Percentiles rank a stretch among this genome's conserved stretches.
These are phyloP conservation scores for Sminthopsis crassicaudata DNA, from an alignment of 2,113 vertebrate species.

Conservation along the genomic window DNA sequence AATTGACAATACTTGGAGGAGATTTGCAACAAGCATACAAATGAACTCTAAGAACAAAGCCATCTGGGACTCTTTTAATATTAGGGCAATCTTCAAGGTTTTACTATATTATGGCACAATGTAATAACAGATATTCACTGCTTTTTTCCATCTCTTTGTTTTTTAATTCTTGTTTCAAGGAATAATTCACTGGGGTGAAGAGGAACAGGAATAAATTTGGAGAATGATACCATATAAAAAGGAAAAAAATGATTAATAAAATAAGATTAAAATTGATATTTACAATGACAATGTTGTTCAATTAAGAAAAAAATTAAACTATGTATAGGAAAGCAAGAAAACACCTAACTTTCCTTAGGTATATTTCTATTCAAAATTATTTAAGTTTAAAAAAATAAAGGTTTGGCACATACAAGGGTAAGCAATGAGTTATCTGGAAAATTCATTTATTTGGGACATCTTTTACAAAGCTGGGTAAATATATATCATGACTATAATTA, in stretches of 20 bases:
- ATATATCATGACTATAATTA: constrained; percentile 1
- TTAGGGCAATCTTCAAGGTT: constrained; percentile 16
- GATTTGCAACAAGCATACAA: constrained; percentile 11
- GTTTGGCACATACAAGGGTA: neutral
- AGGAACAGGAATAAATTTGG: neutral
- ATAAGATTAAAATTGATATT: neutral
- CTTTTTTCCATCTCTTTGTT: neutral
- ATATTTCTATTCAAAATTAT: neutral
- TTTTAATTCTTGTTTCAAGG: neutral
- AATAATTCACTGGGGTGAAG: neutral
- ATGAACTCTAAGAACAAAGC: constrained; percentile 22
- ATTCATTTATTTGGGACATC: neutral
- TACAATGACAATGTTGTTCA: constrained; percentile 5
- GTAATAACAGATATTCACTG: neutral
- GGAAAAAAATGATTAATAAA: neutral
- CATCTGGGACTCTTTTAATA: constrained; percentile 6
- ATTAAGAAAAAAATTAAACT: neutral
- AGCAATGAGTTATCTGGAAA: constrained; percentile 18
- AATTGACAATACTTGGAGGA: neutral
- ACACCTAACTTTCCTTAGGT: neutral
- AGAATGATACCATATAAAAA: neutral
- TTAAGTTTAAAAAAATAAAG: neutral
- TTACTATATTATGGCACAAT: neutral
- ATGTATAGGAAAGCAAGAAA: constrained; percentile 4
- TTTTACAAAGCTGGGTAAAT: neutral